Evolutionary conservation across 2,888 invertebrate species (phyloP), one percentile per base, ranked within the genome.

Genomic region (Caenorhabditis plicata): DNA sequence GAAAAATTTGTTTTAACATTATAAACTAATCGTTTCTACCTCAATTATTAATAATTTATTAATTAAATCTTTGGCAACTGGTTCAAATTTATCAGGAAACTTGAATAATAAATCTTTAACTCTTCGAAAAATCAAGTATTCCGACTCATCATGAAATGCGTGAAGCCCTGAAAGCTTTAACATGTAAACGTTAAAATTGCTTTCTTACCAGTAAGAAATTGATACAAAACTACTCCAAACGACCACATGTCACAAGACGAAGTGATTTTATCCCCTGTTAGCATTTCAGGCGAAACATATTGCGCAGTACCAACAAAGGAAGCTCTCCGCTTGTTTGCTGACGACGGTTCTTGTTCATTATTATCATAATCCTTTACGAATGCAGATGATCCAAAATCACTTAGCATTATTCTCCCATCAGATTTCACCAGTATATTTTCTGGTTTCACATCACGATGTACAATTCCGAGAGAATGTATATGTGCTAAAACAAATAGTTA

Each of bases 271-370:
- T 22, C 9, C 9, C 53, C 64, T 8, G 41, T 52, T 11, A 68
- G 62, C 15, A 76, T 58, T 84, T 98, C 96, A 2, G 98, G 98
- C 48, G 93, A 93, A 0, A 98, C 94, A 83, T 95, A 98, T 82
- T 96, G 94, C 3, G 96, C 94, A 9, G 96, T 98, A 44, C 98
- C 98, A 15, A 96, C 95, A 83, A 98, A 96, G 8, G 85, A 85
- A 65, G 50, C 54, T 31, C 68, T 45, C 22, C 77, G 22, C 13
- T 20, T 36, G 7, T 19, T 20, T 5, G 17, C 19, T 15, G 9
- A 20, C 7, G 8, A n/a, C 4, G 33, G 8, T 13, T 46, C 41
- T 38, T 38, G 36, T 15, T 22, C 11, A 4, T 48, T 51, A 22
- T 41, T 42, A 22, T 60, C 45, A n/a, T 50, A 31, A 17, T 50